phyloP scores from a whole-genome alignment of 2,113 vertebrate genomes.

The Marmota flaviventris region DNA sequence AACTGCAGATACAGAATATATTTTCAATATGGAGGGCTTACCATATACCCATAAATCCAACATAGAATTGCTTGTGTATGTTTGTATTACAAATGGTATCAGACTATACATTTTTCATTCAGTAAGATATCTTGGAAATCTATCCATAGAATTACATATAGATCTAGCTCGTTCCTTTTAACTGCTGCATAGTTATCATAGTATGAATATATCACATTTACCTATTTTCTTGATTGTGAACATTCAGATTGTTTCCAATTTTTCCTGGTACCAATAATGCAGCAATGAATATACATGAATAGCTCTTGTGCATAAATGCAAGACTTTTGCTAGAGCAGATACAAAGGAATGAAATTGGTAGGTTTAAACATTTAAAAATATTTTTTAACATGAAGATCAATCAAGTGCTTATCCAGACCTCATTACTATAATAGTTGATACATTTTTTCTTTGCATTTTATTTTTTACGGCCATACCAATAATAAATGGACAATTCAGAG shows the following conservation, averaged over 20 bases:
- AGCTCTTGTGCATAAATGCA: background rate
- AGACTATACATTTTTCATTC: background rate
- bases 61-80: background rate
- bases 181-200: background rate
- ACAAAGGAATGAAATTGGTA: slow-evolving; percentile 35
- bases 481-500: slow-evolving; percentile 31
- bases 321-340: slow-evolving; percentile 19
- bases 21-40: background rate
- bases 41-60: background rate
- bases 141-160: background rate
- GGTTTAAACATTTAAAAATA: slow-evolving; percentile 7
- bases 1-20: background rate
- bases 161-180: background rate
- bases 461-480: background rate
- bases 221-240: background rate
- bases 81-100: background rate
- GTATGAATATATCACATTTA: background rate
- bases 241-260: background rate
- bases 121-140: background rate
- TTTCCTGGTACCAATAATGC: background rate
- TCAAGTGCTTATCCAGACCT: background rate
- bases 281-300: background rate
- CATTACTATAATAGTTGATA: background rate
- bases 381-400: slow-evolving; percentile 6
- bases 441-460: slow-evolving; percentile 33